These are phyloP conservation scores for Phortica variegata DNA, from an alignment of 1,140 invertebrate genomes.

Conservation along the genomic window DNA sequence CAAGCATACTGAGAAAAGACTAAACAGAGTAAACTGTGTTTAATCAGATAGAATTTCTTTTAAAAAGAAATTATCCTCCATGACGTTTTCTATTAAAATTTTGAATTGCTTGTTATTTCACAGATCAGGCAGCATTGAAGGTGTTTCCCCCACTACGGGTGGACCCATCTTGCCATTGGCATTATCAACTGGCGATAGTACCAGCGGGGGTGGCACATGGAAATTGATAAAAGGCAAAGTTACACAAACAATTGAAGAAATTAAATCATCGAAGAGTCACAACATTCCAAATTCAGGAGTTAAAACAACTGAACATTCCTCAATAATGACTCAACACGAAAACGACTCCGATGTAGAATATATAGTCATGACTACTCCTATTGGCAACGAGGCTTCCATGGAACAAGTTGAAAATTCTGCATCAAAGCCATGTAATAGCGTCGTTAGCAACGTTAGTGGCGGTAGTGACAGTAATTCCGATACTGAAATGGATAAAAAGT, in stretches of 20 bases:
- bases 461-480: slow-evolving; percentile 33
- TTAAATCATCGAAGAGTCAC: slow-evolving; percentile 50
- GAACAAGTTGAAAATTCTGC: slow-evolving; percentile 17
- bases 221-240: slow-evolving; percentile 55
- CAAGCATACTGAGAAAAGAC: too few species aligned
- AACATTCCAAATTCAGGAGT: not conserved
- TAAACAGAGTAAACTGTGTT: too few species aligned
- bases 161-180: slow-evolving; percentile 38
- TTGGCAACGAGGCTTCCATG: slow-evolving; percentile 35
- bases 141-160: slow-evolving; percentile 38
- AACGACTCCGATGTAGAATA: slow-evolving; percentile 45
- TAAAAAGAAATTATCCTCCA: too few species aligned
- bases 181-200: slow-evolving; percentile 26
- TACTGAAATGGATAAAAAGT: slow-evolving; percentile 39
- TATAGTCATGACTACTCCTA: slow-evolving; percentile 35
- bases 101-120: too few species aligned
- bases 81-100: too few species aligned
- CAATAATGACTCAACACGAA: slow-evolving; percentile 20
- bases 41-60: too few species aligned
- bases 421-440: too few species aligned
- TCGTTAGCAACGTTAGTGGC: not conserved
- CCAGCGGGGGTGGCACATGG: slow-evolving; percentile 44
- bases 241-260: slow-evolving; percentile 52
- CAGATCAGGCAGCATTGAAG: slow-evolving; percentile 49
- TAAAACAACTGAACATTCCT: slow-evolving; percentile 1